Evolutionary conservation across 2,888 invertebrate genomes (phyloP).

Genomic region (Mythimna vitellina): DNA sequence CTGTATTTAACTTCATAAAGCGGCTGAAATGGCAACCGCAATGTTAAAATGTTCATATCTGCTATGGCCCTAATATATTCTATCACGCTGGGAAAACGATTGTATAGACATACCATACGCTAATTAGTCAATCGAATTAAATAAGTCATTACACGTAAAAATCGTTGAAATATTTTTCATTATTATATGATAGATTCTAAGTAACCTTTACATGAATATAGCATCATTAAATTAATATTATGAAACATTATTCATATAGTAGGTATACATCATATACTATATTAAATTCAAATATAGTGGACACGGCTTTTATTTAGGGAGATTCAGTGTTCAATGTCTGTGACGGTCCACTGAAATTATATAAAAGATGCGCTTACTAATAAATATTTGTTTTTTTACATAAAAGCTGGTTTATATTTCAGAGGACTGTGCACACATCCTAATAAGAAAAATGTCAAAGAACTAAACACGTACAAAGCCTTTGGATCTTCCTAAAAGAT

Average conservation of each 20-base stretch:
- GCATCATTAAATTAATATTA: not conserved
- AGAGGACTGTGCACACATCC: slow-evolving; percentile 15
- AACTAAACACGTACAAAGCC: not conserved
- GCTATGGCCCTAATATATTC: not conserved
- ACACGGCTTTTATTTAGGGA: not conserved
- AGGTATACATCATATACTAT: not conserved
- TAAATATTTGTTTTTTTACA: slow-evolving; percentile 20
- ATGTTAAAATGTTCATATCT: slow-evolving; percentile 2
- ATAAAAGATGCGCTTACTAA: slow-evolving; percentile 24
- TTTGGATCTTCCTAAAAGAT: not conserved
- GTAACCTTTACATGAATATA: slow-evolving; percentile 1
- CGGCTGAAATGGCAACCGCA: not conserved
- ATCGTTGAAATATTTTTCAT: slow-evolving; percentile 9
- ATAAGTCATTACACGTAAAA: not conserved
- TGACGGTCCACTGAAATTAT: slow-evolving; percentile 7
- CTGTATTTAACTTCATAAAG: not conserved
- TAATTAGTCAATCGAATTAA: slow-evolving; percentile 3
- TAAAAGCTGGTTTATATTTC: slow-evolving; percentile 14
- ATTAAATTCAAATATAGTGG: not conserved
- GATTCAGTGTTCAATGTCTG: not conserved
- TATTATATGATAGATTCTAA: slow-evolving; percentile 1
- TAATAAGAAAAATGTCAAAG: not conserved
- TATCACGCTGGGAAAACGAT: slow-evolving; percentile 22
- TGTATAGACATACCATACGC: slow-evolving; percentile 10
- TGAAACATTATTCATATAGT: not conserved